Base-by-base conservation (phyloP, 2,888 invertebrate genomes). In the Polydrusus pterygomalis region DNA sequence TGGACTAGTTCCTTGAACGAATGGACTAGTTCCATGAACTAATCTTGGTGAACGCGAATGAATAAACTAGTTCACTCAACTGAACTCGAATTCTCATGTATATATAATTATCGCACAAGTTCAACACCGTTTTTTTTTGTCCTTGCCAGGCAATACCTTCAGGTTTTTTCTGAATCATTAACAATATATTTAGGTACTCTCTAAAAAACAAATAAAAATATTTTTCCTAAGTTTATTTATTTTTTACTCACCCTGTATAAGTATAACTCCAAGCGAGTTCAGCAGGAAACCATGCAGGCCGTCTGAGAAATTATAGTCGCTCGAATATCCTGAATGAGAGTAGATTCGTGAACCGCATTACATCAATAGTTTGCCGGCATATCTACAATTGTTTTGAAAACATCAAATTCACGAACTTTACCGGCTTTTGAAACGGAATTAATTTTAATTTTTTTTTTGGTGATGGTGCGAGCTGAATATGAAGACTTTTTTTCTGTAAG, bases 261-360 rank as follows among this genome's bases (percentile, higher is more conserved):
- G 67, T 67, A 67, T 17, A 67, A 30, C 17, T 51, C 40, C 67
- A 67, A 67, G 67, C 67, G 34, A 67, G 67, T 65, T 65, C 49
- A 47, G 67, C 67, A 54, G 67, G 67, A 67, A 67, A 67, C 34
- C 54, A 67, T 67, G 67, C 67, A 51, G 38, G 38, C 67, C 38
- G 67, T 67, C 67, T 67, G 51, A 49, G 67, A 67, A 67, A 67
- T 67, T 67, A 54, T 67, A 67, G 67, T 67, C 51, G 67, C 67
- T 67, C 67, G 67, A 67, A 67, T 67, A 67, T 51, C 34, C 51
- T 51, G 67, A 67, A 67, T 54, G 67, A 67, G 67, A 67, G 67
- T 67, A 51, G 65, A 65, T 65, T 65, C 38, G 34, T 65, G 51
- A 65, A 11, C 38, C 51, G 54, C 17, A 30, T 51, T 67, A 49